These are phyloP conservation scores for Aurelia aurita complex sp. Pacific DNA, from an alignment of 30 jellyfish, hydroid and myxozoan species.

Conservation along the genomic window DNA sequence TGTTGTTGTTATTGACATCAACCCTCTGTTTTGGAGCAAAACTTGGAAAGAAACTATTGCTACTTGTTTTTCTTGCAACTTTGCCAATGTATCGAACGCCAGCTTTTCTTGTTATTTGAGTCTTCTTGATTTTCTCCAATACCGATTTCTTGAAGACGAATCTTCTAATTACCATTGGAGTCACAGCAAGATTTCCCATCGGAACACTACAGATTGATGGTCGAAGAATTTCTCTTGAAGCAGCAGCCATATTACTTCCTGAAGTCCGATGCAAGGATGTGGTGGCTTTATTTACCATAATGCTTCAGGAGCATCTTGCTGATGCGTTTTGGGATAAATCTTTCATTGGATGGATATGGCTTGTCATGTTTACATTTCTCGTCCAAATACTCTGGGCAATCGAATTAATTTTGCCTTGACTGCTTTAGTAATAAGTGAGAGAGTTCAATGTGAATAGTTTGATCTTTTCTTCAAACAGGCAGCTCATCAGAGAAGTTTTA, in stretches of 20 bases:
- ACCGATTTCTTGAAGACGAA: constrained; percentile 11
- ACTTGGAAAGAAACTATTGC: too few species aligned
- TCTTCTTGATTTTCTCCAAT: neutral
- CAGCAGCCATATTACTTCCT: constrained; percentile 28
- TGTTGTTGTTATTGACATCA: too few species aligned
- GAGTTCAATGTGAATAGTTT: too few species aligned
- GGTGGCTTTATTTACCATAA: constrained; percentile 33
- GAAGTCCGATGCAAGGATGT: constrained; percentile 11
- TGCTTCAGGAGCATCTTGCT: neutral
- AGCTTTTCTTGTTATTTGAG: neutral
- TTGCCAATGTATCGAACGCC: neutral
- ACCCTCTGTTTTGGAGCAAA: too few species aligned
- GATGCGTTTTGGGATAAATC: too few species aligned
- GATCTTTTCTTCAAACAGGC: too few species aligned
- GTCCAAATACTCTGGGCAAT: neutral
- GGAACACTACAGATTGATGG: constrained; percentile 64
- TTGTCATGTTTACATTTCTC: neutral
- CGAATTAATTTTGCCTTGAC: neutral
- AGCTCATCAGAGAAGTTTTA: too few species aligned
- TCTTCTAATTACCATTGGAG: constrained; percentile 29
- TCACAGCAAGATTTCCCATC: constrained; percentile 49
- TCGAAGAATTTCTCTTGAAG: constrained; percentile 32
- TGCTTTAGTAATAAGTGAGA: too few species aligned
- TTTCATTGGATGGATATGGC: neutral
- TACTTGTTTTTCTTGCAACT: neutral